phyloP scores from a whole-genome alignment of 2,888 invertebrate genomes.

The Sarcophaga rosellei region DNA sequence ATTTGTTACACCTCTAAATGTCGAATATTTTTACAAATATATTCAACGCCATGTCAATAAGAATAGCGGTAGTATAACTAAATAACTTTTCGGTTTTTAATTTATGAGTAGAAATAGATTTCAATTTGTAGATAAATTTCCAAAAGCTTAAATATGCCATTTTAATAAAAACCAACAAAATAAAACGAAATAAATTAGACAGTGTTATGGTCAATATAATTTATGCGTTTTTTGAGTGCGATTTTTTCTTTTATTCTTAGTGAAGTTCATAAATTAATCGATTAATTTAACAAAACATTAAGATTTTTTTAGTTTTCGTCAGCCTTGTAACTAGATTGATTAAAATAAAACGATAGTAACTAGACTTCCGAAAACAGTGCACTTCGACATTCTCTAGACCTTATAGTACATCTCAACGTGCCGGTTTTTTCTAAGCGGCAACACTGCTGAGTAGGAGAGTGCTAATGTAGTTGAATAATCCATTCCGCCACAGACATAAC shows the following conservation, averaged over 20 bases:
- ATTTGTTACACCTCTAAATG: slow-evolving; percentile 28
- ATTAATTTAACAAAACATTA: neutral
- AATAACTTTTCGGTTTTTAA: slow-evolving; percentile 14
- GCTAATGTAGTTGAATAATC: no score
- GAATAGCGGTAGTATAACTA: neutral
- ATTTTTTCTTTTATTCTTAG: neutral
- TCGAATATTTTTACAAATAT: slow-evolving; percentile 2
- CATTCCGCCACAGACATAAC: no score
- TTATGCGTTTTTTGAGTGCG: neutral
- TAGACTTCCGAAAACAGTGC: no score
- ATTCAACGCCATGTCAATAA: slow-evolving; percentile 40
- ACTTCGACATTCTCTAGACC: no score
- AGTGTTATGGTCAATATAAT: slow-evolving; percentile 16
- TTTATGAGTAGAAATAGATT: slow-evolving; percentile 33
- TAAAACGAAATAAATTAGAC: neutral
- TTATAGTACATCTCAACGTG: no score
- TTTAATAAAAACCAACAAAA: neutral
- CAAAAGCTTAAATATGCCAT: slow-evolving; percentile 6
- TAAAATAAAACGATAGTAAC: no score
- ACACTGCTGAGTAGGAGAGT: no score
- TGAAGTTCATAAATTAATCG: neutral
- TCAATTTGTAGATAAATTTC: slow-evolving; percentile 27
- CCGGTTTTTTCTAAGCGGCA: no score
- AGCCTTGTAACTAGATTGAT: no score
- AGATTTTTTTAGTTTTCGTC: no score